phyloP scores from a whole-genome alignment of 2,113 vertebrate genomes.

The Colinus virginianus region DNA sequence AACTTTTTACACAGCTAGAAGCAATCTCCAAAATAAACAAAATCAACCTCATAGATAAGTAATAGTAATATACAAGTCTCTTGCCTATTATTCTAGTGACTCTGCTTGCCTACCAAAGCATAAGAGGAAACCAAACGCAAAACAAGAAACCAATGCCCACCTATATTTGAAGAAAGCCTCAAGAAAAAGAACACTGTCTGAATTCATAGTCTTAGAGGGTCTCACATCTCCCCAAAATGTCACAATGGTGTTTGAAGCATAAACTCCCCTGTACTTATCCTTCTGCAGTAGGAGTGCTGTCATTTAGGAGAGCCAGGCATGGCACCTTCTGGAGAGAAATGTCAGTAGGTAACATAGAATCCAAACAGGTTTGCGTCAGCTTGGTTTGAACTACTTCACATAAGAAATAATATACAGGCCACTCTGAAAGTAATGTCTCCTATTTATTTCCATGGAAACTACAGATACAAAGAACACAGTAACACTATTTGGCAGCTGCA shows the following conservation, averaged over 20 bases:
- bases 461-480: neutral
- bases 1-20: neutral
- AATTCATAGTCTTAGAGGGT: neutral
- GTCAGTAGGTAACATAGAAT: fast-evolving
- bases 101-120: neutral
- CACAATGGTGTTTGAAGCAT: neutral
- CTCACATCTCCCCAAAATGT: neutral
- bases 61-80: neutral
- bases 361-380: neutral
- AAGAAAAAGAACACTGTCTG: neutral
- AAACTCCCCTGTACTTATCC: neutral
- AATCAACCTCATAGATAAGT: neutral
- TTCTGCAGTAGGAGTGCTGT: neutral
- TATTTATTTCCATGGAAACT: no score
- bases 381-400: fast-evolving
- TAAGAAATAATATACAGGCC: neutral
- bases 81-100: neutral
- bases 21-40: neutral
- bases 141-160: neutral
- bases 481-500: no score
- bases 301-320: neutral
- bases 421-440: no score
- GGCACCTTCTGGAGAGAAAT: neutral
- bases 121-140: neutral
- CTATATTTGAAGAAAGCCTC: neutral